Evolutionary conservation across 2,797 vertebrate species (phyloP), one percentile per base, ranked within the genome.

Genomic region (Esox lucius): DNA sequence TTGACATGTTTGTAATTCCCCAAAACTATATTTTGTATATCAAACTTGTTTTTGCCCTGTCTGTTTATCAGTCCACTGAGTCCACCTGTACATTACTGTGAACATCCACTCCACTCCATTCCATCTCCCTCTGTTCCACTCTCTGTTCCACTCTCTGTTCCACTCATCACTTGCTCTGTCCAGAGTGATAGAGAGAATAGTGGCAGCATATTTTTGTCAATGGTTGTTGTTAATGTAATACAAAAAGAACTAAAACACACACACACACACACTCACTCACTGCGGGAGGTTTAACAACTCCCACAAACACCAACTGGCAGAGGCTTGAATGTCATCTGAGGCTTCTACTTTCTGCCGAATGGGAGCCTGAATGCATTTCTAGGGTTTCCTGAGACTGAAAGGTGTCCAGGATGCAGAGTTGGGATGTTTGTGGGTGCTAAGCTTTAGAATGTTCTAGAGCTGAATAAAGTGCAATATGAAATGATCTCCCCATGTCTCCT

Each of bases 381-480:
- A 19, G 51, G 19, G 51, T 53, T 19, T n/a, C 51, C 51, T 56
- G 51, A 56, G 51, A 56, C 19, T 9, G 51, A 11, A 6, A 22
- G 53, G 77, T 62, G 79, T 84, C 82, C 85, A 75, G 53, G 79
- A 74, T 71, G 72, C 62, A 62, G 42, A 73, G 77, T 73, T 59
- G 61, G n/a, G n/a, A n/a, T n/a, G n/a, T n/a, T n/a, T n/a, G n/a
- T n/a, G n/a, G n/a, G n/a, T n/a, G 39, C 71, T 74, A 73, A 74
- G 83, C 68, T 81, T 80, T 75, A 69, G 71, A 56, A 75, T 46
- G 75, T 82, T 26, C 76, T 31, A 62, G 81, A 90, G 83, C 83
- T 84, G 79, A 94, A 93, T 94, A 94, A 95, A 94, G 93, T 95
- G 94, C 93, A 94, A 94, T 94, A 95, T 91, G 83, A 83, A 87